A percentile compares a stretch with the other conserved stretches of the same genome.
Conservation (phyloP, 2,113 vertebrate genomes). For the Neoarius graeffei region DNA sequence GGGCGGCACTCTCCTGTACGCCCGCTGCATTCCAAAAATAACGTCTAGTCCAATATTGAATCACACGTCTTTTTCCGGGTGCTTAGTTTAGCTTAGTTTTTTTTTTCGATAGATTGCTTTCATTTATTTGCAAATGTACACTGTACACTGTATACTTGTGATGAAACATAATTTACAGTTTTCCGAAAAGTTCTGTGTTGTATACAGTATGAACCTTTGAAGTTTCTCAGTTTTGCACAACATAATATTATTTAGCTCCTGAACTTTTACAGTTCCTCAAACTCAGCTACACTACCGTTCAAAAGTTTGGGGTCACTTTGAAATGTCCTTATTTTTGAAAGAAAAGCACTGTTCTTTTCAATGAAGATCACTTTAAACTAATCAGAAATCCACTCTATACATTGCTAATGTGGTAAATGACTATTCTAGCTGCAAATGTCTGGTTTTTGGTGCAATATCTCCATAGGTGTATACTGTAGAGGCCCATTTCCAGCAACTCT, state of each 20-base stretch:
- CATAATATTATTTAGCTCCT: neutral
- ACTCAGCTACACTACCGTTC: no score
- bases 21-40: constrained; percentile 66
- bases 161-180: neutral
- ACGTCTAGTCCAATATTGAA: constrained; percentile 63
- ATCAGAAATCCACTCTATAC: no score
- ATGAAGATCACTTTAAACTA: no score
- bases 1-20: constrained; percentile 62
- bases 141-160: neutral
- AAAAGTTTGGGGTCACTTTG: no score
- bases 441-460: no score
- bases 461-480: no score
- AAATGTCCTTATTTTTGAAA: no score
- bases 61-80: constrained; percentile 72
- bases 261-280: neutral
- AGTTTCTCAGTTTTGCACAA: neutral
- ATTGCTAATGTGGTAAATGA: no score
- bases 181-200: neutral
- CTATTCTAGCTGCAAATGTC: no score
- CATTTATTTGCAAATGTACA: neutral
- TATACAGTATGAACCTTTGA: neutral
- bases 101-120: constrained; percentile 49
- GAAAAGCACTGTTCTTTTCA: no score
- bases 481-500: no score
- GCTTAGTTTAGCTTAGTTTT: constrained; percentile 48